Base-by-base conservation (phyloP, 2,888 invertebrate species). In the Plagiodera versicolora region DNA sequence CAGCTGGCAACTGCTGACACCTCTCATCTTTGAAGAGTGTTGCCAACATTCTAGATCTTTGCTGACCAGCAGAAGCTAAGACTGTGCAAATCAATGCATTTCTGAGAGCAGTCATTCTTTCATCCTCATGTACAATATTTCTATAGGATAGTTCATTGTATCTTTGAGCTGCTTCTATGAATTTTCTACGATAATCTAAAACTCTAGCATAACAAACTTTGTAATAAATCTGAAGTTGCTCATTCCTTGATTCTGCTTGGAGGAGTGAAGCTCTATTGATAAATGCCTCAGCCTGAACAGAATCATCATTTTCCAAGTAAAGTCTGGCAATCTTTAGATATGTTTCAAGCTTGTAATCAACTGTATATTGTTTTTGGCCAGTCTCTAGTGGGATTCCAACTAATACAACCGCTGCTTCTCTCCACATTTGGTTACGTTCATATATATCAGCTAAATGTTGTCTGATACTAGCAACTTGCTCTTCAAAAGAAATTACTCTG, bases 121-220 rank as follows among this genome's bases (percentile, higher is more conserved):
- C 98, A 67, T 90, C 91, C 77, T 97, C 95, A 67, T 95, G 93
- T 60, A 98, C 92, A 35, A 62, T 62, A 14, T 46, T 52, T 67
- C 95, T 89, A 77, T 96, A 96, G 0, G 98, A 98, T 24, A 99
- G 83, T 77, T 93, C 91, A 80, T 91, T 90, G 77, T 92, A 92
- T 65, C 91, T 83, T 74, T 91, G 90, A 8, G 92, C 92, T 16
- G 92, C 92, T 79, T 93, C 93, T 63, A 92, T 90, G 77, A 92
- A 93, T 68, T 98, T 98, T 78, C 95, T 85, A 67, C 97, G 87
- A 77, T 95, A 97, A 82, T 99, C 98, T 69, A 98, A 83, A 5
- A 99, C 98, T 67, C 98, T 84, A 0, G 98, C 98, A 79, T 98
- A 98, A 75, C 97, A 97, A 4, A 96, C 96, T 87, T 98, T 98